Evolutionary conservation across 2,888 invertebrate species (phyloP).

Genomic region (Thereva nobilitata): DNA sequence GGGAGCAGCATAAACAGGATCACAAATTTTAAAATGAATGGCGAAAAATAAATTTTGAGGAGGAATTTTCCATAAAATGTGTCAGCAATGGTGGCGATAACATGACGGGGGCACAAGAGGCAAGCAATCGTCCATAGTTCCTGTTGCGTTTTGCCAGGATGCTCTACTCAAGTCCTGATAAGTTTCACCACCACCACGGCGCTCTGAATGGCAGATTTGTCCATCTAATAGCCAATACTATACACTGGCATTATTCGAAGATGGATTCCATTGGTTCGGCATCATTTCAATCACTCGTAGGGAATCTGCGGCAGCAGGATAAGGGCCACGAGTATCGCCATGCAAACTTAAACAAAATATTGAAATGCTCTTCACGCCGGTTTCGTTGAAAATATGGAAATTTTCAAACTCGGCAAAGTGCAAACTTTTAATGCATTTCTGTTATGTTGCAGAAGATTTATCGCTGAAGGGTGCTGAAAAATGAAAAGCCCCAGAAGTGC

Average conservation of each 20-base stretch:
- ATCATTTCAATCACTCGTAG: no score
- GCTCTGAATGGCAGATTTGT: constrained; percentile 24
- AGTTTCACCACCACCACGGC: constrained; percentile 22
- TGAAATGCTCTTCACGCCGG: constrained; percentile 14
- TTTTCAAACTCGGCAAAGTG: constrained; percentile 22
- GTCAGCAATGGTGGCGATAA: constrained; percentile 34
- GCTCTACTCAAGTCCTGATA: constrained; percentile 21
- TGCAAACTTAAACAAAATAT: constrained; percentile 31
- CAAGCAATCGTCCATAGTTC: constrained; percentile 38
- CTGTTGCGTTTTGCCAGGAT: constrained; percentile 35
- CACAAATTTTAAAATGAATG: constrained; percentile 38
- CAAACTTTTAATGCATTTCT: constrained; percentile 39
- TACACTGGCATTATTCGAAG: no score
- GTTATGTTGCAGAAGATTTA: constrained; percentile 39
- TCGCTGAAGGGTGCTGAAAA: constrained; percentile 32
- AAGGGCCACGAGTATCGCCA: no score
- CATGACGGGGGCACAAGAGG: constrained; percentile 26
- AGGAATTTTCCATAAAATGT: constrained; percentile 39
- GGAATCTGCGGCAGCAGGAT: no score
- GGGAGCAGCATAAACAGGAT: constrained; percentile 23
- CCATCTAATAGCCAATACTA: background rate
- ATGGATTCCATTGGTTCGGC: no score
- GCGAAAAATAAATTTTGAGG: constrained; percentile 37
- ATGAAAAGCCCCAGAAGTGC: constrained; percentile 29
- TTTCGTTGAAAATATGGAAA: constrained; percentile 28